Evolutionary conservation across 2,888 invertebrate species (phyloP).

Genomic region (Meiosimyza decipiens): DNA sequence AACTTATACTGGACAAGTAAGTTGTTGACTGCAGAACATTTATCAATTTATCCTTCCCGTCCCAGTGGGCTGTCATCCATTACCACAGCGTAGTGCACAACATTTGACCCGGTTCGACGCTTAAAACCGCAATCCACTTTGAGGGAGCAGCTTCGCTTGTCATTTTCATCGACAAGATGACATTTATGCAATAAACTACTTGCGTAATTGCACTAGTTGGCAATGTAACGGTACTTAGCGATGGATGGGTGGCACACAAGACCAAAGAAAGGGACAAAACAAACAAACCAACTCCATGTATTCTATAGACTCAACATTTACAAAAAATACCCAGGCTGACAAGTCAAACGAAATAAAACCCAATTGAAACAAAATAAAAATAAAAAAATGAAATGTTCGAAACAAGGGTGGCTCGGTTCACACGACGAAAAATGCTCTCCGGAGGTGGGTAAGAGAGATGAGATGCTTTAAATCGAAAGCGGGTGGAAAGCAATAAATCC

Average conservation of each 20-base stretch:
- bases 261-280: neutral
- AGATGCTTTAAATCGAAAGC: neutral
- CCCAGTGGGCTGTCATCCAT: neutral
- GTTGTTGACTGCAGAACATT: slow-evolving; percentile 27
- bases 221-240: slow-evolving; percentile 33
- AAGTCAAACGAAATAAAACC: slow-evolving; percentile 8
- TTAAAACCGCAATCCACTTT: slow-evolving; percentile 24
- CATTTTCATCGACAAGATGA: slow-evolving; percentile 25
- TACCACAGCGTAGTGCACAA: neutral
- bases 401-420: neutral
- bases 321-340: neutral
- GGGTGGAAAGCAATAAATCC: slow-evolving; percentile 28
- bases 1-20: slow-evolving; percentile 10
- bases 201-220: slow-evolving; percentile 31
- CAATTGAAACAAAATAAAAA: slow-evolving; percentile 27
- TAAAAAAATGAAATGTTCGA: neutral
- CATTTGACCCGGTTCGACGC: slow-evolving; percentile 1
- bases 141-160: slow-evolving; percentile 3
- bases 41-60: slow-evolving; percentile 14
- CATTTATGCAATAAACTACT: slow-evolving; percentile 31
- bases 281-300: too few species aligned
- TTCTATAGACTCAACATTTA: neutral
- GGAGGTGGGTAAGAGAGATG: neutral
- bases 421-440: too few species aligned
- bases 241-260: slow-evolving; percentile 20